Evolutionary conservation across 2,888 invertebrate genomes (phyloP).

Genomic region (Eupithecia inturbata): DNA sequence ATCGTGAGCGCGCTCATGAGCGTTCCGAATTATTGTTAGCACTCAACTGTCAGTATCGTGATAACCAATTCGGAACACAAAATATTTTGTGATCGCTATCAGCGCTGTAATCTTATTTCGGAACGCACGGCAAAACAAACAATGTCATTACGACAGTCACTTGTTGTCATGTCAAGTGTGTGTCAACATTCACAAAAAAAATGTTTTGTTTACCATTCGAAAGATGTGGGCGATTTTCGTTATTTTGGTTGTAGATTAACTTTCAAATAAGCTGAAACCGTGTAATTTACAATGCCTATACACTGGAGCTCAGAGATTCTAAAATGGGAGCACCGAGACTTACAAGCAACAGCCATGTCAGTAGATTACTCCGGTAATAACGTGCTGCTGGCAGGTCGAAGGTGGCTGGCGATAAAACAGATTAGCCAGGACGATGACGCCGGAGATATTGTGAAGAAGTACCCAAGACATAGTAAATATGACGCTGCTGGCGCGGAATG

Average conservation of each 20-base stretch:
- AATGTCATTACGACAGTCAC: background rate
- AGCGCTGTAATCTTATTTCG: too few species aligned
- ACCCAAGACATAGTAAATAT: conserved; percentile 95
- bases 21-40: too few species aligned
- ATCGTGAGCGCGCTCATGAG: too few species aligned
- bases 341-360: conserved; percentile 96
- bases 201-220: conserved; percentile 2
- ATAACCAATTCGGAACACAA: too few species aligned
- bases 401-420: conserved; percentile 90
- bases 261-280: background rate
- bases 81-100: too few species aligned
- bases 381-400: conserved; percentile 92
- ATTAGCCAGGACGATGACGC: conserved; percentile 89
- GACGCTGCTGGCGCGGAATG: conserved; percentile 97
- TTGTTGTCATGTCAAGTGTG: background rate
- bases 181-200: background rate
- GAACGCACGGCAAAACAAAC: too few species aligned
- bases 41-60: too few species aligned
- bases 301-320: conserved; percentile 82
- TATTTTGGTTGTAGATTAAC: background rate
- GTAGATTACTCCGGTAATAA: conserved; percentile 93
- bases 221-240: background rate
- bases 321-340: conserved; percentile 91
- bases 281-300: conserved; percentile 63
- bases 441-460: conserved; percentile 88